These are phyloP conservation scores for Bubo scandiacus DNA, from an alignment of 2,113 vertebrate species.

Conservation along the genomic window DNA sequence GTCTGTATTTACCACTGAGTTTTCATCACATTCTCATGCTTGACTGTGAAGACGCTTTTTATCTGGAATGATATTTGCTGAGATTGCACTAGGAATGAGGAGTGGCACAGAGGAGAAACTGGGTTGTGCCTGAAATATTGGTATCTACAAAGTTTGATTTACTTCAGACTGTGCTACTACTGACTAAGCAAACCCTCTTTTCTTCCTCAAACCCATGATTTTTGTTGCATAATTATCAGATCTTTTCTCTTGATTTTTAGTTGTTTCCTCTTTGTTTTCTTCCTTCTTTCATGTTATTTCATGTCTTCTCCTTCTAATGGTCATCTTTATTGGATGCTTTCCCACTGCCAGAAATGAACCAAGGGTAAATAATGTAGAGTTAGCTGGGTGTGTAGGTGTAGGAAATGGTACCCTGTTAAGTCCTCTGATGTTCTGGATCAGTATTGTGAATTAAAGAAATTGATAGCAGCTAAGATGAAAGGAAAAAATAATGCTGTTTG, in stretches of 20 bases:
- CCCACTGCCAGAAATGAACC: not conserved
- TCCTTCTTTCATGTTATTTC: conserved; percentile 2
- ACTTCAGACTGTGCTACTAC: not conserved
- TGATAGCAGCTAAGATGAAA: not conserved
- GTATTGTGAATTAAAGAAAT: not conserved
- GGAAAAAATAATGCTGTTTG: not conserved
- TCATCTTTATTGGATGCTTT: not conserved
- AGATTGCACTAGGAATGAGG: conserved; percentile 23
- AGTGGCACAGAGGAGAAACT: not conserved
- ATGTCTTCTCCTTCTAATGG: not conserved
- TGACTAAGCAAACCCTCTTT: not conserved
- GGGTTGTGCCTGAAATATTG: not conserved
- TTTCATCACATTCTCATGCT: not conserved
- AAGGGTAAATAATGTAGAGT: not conserved
- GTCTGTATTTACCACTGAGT: not conserved
- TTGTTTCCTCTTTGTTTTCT: not conserved
- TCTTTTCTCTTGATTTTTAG: not conserved
- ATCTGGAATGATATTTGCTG: not conserved
- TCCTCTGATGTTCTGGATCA: not conserved
- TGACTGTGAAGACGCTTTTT: not conserved
- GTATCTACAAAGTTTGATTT: not conserved
- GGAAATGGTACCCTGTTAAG: not conserved
- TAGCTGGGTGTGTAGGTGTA: not conserved
- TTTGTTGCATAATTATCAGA: conserved; percentile 27
- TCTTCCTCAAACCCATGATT: not conserved